Evolutionary conservation across 1,140 invertebrate species (phyloP).

Genomic region (Tetramorium alpestre): DNA sequence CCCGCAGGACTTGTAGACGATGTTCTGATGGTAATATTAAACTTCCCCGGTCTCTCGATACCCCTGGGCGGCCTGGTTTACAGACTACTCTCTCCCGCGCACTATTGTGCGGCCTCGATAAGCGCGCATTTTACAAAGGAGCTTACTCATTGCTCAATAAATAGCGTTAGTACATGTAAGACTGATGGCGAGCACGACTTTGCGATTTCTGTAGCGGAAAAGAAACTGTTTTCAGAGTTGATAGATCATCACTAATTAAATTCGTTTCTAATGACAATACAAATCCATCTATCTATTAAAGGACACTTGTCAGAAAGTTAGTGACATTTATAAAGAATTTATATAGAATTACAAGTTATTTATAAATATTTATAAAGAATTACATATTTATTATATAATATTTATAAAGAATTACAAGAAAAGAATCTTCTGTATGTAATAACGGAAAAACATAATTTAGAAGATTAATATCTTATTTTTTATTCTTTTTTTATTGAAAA

Average conservation of each 20-base stretch:
- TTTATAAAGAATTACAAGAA: not conserved
- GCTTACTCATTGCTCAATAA: constrained; percentile 33
- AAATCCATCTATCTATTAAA: not conserved
- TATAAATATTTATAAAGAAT: not conserved
- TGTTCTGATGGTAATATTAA: constrained; percentile 65
- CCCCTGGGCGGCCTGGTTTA: constrained; percentile 55
- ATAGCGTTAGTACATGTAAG: constrained; percentile 9
- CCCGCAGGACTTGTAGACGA: constrained; percentile 57
- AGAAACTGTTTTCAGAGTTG: not conserved
- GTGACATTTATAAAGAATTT: not conserved
- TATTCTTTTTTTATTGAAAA: not conserved
- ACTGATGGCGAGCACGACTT: not conserved
- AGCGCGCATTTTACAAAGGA: constrained; percentile 48
- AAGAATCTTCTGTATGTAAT: too few relatives aligned
- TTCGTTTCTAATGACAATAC: not conserved
- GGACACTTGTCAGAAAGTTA: not conserved
- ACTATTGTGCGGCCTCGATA: constrained; percentile 54
- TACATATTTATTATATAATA: not conserved
- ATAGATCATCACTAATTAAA: not conserved
- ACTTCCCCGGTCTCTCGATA: constrained; percentile 56
- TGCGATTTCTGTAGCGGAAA: not conserved
- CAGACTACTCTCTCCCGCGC: constrained; percentile 33
- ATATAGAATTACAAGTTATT: too few relatives aligned
- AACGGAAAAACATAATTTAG: not conserved
- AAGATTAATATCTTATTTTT: not conserved